phyloP scores from a whole-genome alignment of 2,113 vertebrate genomes.

The Hippoglossus stenolepis region DNA sequence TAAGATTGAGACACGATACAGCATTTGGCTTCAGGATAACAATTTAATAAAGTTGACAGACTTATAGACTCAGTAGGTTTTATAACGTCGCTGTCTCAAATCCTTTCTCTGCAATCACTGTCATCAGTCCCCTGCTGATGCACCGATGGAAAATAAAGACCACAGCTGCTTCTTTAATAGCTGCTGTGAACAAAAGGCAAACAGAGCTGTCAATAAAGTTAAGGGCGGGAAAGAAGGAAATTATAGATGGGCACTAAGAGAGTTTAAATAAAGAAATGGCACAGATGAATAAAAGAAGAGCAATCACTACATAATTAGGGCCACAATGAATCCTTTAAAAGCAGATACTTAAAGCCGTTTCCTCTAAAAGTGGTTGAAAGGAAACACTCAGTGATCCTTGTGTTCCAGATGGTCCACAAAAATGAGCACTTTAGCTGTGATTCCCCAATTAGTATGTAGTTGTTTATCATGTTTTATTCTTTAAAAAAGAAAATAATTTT shows the following conservation, averaged over 20 bases:
- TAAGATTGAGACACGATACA: conserved; percentile 37
- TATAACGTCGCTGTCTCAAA: conserved; percentile 50
- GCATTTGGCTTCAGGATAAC: conserved; percentile 51
- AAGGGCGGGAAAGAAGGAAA: conserved; percentile 27
- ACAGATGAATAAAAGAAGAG: conserved; percentile 25
- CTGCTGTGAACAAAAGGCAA: background rate
- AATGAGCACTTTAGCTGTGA: background rate
- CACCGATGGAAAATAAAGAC: conserved; percentile 56
- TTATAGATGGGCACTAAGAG: conserved; percentile 13
- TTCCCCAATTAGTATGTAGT: no score
- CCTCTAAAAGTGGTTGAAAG: conserved; percentile 26
- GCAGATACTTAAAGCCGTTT: conserved; percentile 34
- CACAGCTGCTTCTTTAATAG: conserved; percentile 68
- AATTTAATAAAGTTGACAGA: conserved; percentile 44
- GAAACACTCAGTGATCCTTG: conserved; percentile 17
- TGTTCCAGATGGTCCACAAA: conserved; percentile 40
- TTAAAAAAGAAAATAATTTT: no score
- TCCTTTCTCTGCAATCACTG: conserved; percentile 32
- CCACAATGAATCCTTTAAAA: conserved; percentile 43
- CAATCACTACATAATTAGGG: conserved; percentile 1
- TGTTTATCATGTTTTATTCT: background rate
- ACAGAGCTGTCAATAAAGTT: conserved; percentile 49
- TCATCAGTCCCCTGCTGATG: conserved; percentile 56
- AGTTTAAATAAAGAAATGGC: conserved; percentile 31
- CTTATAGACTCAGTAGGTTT: conserved; percentile 44